These are phyloP conservation scores for Dipus sagitta DNA, from an alignment of 2,797 vertebrate species.

Conservation along the genomic window DNA sequence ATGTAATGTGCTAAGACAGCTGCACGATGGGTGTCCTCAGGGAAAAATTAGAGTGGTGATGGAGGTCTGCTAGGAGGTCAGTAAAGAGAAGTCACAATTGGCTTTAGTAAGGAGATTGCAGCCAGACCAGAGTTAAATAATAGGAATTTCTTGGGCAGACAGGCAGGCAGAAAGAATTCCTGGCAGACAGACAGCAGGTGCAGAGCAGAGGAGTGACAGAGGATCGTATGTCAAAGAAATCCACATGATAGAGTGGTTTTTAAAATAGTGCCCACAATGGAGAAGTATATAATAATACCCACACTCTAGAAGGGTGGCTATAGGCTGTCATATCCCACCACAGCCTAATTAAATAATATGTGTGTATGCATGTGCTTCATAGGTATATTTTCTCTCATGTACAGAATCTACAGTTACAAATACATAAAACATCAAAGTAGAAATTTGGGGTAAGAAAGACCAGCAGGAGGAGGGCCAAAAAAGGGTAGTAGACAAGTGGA, in stretches of 20 bases:
- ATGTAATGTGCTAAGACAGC: background rate
- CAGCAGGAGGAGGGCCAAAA: background rate
- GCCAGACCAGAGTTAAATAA: background rate
- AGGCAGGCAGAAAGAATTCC: background rate
- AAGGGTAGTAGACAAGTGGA: too few relatives aligned
- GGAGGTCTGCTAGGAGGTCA: background rate
- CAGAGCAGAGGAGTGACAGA: background rate
- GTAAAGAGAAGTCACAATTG: slow-evolving; percentile 7
- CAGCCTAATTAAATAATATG: background rate
- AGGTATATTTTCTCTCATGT: background rate
- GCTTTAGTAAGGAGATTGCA: background rate
- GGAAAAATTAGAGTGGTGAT: background rate
- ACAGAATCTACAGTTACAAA: background rate
- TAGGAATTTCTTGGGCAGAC: background rate
- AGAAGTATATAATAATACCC: background rate
- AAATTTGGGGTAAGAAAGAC: background rate
- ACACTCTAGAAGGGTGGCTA: background rate
- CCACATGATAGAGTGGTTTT: background rate
- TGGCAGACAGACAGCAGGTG: background rate
- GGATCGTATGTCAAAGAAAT: background rate
- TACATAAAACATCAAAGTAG: background rate
- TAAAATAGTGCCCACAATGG: background rate
- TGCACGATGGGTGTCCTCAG: background rate
- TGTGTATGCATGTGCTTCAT: background rate
- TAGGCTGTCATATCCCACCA: background rate